Conservation (phyloP, 2,888 invertebrate species). For the Phytoseiulus persimilis region DNA sequence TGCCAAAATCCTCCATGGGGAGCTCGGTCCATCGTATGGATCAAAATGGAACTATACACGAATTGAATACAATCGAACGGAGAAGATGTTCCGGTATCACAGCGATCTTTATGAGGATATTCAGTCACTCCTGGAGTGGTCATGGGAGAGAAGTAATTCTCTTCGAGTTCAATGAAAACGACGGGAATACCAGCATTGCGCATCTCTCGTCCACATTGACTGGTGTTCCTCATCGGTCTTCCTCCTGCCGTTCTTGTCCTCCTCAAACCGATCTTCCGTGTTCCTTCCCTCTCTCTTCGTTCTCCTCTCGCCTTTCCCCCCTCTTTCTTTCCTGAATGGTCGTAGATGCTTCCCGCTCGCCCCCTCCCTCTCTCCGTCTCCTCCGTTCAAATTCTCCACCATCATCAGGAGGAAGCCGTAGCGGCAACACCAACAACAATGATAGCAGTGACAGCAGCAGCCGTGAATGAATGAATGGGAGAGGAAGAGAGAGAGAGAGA, state of each 20-base stretch:
- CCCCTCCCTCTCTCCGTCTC: conserved; percentile 26
- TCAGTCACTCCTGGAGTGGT: no score
- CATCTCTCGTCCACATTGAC: no score
- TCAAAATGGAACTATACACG: no score
- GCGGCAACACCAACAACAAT: neutral
- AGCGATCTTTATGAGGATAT: no score
- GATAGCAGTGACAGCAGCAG: neutral
- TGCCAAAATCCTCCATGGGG: no score
- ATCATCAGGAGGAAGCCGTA: neutral
- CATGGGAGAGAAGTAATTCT: no score
- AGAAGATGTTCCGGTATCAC: no score
- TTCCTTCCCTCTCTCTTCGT: neutral
- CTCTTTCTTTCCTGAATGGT: neutral
- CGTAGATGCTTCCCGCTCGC: neutral
- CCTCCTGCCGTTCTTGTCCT: neutral
- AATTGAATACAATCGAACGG: no score
- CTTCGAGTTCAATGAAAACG: no score
- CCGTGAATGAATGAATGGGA: neutral
- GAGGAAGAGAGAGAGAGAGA: neutral
- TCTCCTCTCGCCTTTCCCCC: neutral
- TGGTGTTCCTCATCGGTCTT: neutral
- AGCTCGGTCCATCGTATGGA: no score
- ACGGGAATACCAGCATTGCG: no score
- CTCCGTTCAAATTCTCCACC: neutral
- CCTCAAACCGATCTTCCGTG: neutral